Base-by-base conservation (phyloP, 2,888 invertebrate genomes). In the Drosophila neotestacea region DNA sequence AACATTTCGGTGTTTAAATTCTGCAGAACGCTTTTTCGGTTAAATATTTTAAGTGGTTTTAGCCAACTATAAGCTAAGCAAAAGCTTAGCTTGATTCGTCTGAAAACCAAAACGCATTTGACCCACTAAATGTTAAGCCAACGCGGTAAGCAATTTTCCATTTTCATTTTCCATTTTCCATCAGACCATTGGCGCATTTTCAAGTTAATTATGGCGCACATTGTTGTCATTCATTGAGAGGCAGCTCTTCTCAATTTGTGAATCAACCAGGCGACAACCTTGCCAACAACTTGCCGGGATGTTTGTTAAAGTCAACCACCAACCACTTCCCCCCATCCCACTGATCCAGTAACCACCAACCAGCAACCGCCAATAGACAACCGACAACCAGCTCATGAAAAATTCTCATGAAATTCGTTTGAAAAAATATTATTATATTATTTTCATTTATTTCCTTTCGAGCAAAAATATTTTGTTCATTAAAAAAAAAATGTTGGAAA, bases 11-110 rank as follows among this genome's bases (percentile, higher is more conserved):
- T 44, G 39, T 39, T 11, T 50, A n/a, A 22, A 36, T 36, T 34
- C 28, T 28, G 52, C 39, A 36, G 11, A 61, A 36, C 62, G 52
- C 63, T 46, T 84, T 77, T 52, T 81, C 22, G 71, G 77, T 61
- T 73, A 88, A 85, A 81, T 74, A 85, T 83, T 81, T 89, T 85
- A 85, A 89, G 85, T 85, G 85, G 89, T 89, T 85, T 81, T 89
- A 61, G 81, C 88, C 88, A 79, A 77, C 62, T 73, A 71, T n/a
- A 34, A 30, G 76, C 79, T 79, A 69, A 81, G 77, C 70, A 32
- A 30, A 30, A 5, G 30, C 7, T 32, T 22, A 22, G 22, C 22
- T 81, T 83, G 76, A 46, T 68, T 66, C 74, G 46, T 55, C 64
- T 59, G 27, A 27, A 27, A 28, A 28, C 9, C 46, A 10, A 47